phyloP scores from a whole-genome alignment of 1,140 invertebrate genomes.

The Drosophila carrolli region DNA sequence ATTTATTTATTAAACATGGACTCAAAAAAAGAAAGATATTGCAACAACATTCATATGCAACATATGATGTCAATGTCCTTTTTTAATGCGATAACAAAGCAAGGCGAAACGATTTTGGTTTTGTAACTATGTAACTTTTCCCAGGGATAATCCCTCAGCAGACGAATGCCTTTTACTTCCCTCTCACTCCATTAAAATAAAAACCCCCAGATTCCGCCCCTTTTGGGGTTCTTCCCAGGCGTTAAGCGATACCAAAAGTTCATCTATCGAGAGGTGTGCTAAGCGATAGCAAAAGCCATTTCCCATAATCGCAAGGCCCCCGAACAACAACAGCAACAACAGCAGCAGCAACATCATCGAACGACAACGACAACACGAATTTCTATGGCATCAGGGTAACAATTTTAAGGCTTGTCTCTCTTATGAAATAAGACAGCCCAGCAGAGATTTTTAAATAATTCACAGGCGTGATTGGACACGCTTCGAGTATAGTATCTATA shows the following conservation, averaged over 20 bases:
- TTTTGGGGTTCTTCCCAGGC: constrained; percentile 48
- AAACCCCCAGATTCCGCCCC: constrained; percentile 24
- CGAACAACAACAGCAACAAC: constrained; percentile 15
- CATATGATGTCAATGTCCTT: no score
- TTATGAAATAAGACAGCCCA: constrained; percentile 51
- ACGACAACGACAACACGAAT: constrained; percentile 53
- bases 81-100: no score
- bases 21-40: no score
- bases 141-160: background rate
- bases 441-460: constrained; percentile 62
- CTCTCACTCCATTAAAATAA: constrained; percentile 19
- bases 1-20: no score
- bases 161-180: constrained; percentile 29
- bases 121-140: constrained; percentile 19
- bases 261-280: constrained; percentile 55
- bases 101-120: no score
- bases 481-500: constrained; percentile 39
- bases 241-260: constrained; percentile 55
- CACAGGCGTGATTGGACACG: constrained; percentile 66
- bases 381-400: constrained; percentile 61
- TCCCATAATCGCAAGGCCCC: constrained; percentile 58
- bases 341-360: constrained; percentile 7
- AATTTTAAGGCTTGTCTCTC: constrained; percentile 68
- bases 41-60: no score
- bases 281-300: constrained; percentile 62